These are phyloP conservation scores for Leptinotarsa juncta DNA, from an alignment of 2,888 invertebrate species.

Conservation along the genomic window DNA sequence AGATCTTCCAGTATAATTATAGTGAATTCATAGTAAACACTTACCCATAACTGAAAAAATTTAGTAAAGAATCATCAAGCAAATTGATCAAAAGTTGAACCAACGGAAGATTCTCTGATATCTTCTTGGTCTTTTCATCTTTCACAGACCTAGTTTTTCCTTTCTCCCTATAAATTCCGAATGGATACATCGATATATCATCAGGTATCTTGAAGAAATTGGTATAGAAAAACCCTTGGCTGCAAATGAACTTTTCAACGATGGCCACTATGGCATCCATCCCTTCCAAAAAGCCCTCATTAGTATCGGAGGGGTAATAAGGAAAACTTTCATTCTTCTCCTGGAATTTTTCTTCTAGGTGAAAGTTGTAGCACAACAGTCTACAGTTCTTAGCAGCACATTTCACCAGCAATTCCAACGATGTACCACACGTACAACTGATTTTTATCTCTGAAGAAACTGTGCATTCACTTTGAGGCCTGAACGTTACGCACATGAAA, in stretches of 20 bases:
- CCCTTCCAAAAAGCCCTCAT: slow-evolving; percentile 48
- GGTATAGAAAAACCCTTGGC: slow-evolving; percentile 56
- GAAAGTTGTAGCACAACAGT: slow-evolving; percentile 56
- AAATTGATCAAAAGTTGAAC: slow-evolving; percentile 58
- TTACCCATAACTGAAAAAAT: slow-evolving; percentile 46
- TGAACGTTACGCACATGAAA: slow-evolving; percentile 26
- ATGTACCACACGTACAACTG: slow-evolving; percentile 52
- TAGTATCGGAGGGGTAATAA: slow-evolving; percentile 50
- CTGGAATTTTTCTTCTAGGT: slow-evolving; percentile 20
- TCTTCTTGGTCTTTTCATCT: slow-evolving; percentile 32
- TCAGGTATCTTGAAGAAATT: slow-evolving; percentile 57
- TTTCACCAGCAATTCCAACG: slow-evolving; percentile 43
- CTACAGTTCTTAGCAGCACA: slow-evolving; percentile 59
- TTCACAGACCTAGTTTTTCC: slow-evolving; percentile 21
- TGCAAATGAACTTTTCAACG: slow-evolving; percentile 64
- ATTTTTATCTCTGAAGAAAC: slow-evolving; percentile 43
- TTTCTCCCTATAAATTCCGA: slow-evolving; percentile 27
- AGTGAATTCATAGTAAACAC: neutral
- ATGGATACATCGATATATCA: slow-evolving; percentile 47
- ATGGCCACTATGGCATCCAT: slow-evolving; percentile 53
- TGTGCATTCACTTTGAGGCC: slow-evolving; percentile 38
- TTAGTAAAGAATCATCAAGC: slow-evolving; percentile 50
- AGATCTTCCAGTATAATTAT: too few relatives aligned
- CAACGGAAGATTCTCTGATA: slow-evolving; percentile 51
- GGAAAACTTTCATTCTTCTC: slow-evolving; percentile 49